Evolutionary conservation across 1,140 invertebrate genomes (phyloP).

Genomic region (Reticulitermes speratus): DNA sequence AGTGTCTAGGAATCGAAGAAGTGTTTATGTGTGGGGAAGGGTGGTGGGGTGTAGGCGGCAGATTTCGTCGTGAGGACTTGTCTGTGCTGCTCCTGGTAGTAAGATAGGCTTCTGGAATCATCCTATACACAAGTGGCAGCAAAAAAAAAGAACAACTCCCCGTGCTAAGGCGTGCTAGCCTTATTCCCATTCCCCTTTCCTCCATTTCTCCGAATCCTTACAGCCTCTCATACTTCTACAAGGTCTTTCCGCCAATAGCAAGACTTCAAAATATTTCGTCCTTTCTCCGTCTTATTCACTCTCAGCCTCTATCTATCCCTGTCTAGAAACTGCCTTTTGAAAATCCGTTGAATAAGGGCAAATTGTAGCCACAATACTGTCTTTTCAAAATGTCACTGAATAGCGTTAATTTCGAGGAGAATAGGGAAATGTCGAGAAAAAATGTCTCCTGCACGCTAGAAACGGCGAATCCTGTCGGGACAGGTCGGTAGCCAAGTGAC

Average conservation of each 20-base stretch:
- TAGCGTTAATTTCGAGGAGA: slow-evolving; percentile 37
- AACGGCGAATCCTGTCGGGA: neutral
- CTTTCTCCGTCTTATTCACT: slow-evolving; percentile 9
- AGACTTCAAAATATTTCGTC: slow-evolving; percentile 33
- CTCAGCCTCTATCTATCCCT: slow-evolving; percentile 20
- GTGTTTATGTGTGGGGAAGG: neutral
- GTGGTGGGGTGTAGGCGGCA: neutral
- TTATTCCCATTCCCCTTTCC: neutral
- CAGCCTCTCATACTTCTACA: slow-evolving; percentile 24
- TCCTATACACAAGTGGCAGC: neutral
- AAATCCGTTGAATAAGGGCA: slow-evolving; percentile 35
- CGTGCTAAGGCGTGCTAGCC: neutral
- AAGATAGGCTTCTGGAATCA: neutral
- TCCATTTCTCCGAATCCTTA: neutral
- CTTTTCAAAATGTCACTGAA: slow-evolving; percentile 37
- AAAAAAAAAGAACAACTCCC: neutral
- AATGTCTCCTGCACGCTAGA: neutral
- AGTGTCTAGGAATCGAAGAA: neutral
- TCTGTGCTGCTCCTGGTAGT: neutral
- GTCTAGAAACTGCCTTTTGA: slow-evolving; percentile 34
- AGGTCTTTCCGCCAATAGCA: slow-evolving; percentile 31
- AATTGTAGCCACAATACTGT: slow-evolving; percentile 37
- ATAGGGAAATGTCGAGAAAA: slow-evolving; percentile 35
- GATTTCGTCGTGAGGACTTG: neutral
- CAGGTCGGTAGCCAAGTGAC: neutral